phyloP scores from a whole-genome alignment of 2,888 invertebrate genomes.

The Tanaodytes sp. region DNA sequence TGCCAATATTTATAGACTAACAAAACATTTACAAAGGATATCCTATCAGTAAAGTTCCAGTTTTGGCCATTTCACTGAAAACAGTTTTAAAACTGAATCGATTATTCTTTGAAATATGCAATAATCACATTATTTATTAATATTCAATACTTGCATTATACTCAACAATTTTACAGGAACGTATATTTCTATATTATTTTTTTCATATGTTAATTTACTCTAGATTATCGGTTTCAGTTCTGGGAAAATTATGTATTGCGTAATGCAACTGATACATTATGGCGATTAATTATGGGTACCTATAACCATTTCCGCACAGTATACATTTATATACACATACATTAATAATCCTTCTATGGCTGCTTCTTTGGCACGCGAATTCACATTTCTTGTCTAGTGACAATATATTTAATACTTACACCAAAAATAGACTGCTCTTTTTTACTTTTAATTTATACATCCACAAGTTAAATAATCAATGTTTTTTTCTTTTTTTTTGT shows the following conservation, averaged over 20 bases:
- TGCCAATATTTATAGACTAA: too few species aligned
- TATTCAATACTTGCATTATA: not conserved
- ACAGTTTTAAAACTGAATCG: not conserved
- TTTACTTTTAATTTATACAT: not conserved
- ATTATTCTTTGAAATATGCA: too few species aligned
- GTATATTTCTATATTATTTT: too few species aligned
- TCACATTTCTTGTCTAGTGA: conserved; percentile 63
- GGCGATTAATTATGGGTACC: conserved; percentile 20
- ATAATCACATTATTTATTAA: too few species aligned
- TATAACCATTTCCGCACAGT: conserved; percentile 24
- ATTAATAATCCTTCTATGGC: conserved; percentile 30
- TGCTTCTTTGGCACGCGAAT: conserved; percentile 71
- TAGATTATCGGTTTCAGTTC: not conserved
- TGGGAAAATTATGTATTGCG: conserved; percentile 1
- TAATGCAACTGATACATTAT: conserved; percentile 20
- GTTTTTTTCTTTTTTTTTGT: too few species aligned
- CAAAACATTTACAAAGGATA: too few species aligned
- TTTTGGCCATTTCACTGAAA: too few species aligned
- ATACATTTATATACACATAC: conserved; percentile 21
- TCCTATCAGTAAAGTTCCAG: too few species aligned
- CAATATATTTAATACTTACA: conserved; percentile 32
- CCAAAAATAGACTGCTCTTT: conserved; percentile 35
- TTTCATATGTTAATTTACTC: not conserved
- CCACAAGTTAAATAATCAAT: too few species aligned
- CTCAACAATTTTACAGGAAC: not conserved